Conservation (phyloP, 2,797 vertebrate species). For the Phrynocephalus forsythii region DNA sequence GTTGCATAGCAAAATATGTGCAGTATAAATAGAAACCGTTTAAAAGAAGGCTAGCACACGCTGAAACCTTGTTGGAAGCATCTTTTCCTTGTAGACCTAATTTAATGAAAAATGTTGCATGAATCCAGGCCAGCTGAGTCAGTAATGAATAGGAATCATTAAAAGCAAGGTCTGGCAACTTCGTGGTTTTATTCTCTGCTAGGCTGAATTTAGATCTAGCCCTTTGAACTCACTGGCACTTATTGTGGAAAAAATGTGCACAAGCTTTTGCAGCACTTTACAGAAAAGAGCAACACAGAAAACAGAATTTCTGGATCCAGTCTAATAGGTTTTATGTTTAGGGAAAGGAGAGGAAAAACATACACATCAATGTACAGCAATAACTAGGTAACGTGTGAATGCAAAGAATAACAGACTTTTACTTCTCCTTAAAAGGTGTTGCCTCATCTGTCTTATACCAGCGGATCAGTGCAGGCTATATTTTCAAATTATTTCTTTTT, state of each 20-base stretch:
- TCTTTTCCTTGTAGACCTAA: neutral
- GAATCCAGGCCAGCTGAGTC: neutral
- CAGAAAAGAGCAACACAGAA: neutral
- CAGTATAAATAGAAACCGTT: neutral
- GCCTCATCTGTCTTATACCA: neutral
- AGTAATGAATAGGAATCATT: neutral
- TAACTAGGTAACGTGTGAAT: neutral
- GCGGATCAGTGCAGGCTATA: rapidly evolving
- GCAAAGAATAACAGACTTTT: neutral
- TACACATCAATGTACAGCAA: neutral
- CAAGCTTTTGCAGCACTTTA: neutral
- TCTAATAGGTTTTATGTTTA: neutral
- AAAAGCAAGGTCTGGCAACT: neutral
- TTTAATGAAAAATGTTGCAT: neutral
- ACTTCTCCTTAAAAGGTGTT: neutral
- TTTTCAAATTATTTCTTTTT: neutral
- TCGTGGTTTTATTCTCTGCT: neutral
- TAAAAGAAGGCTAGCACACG: neutral
- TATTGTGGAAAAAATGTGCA: neutral
- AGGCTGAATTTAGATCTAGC: neutral
- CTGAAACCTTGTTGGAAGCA: neutral
- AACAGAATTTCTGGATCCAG: neutral
- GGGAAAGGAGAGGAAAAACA: neutral
- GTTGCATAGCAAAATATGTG: neutral
- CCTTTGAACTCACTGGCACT: neutral